phyloP scores from a whole-genome alignment of 2,888 invertebrate species.

The Itoplectis maculator region DNA sequence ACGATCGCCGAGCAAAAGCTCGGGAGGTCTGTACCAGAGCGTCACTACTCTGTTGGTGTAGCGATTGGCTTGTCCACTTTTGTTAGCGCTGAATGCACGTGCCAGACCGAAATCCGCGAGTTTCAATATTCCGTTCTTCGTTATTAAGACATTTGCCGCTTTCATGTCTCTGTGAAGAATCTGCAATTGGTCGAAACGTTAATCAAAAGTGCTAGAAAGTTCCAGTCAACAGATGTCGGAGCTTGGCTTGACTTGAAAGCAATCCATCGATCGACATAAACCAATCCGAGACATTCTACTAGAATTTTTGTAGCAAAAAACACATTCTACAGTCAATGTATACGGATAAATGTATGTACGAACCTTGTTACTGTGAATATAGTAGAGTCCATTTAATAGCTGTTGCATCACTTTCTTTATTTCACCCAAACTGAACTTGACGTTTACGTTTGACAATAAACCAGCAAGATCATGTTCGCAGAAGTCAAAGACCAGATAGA shows the following conservation, averaged over 20 bases:
- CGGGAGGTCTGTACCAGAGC: slow-evolving; percentile 95
- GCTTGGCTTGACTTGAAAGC: neutral
- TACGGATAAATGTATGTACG: slow-evolving; percentile 45
- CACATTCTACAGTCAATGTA: neutral
- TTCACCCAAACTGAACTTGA: slow-evolving; percentile 98
- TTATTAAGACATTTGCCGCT: slow-evolving; percentile 98
- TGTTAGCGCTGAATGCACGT: slow-evolving; percentile 95
- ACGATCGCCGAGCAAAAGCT: slow-evolving; percentile 91
- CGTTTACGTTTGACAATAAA: slow-evolving; percentile 96
- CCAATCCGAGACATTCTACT: no score
- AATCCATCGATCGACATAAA: no score
- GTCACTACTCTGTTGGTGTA: slow-evolving; percentile 99
- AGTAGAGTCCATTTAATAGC: slow-evolving; percentile 95
- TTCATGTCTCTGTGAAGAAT: slow-evolving; percentile 99
- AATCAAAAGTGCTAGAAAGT: neutral
- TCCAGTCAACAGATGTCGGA: neutral
- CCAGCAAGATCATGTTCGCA: slow-evolving; percentile 99
- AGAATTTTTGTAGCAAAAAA: no score
- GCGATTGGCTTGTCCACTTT: slow-evolving; percentile 93
- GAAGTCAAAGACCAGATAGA: slow-evolving; percentile 98
- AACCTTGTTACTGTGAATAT: slow-evolving; percentile 97
- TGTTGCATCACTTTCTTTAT: slow-evolving; percentile 98
- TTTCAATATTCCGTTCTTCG: slow-evolving; percentile 97
- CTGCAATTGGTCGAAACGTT: slow-evolving; percentile 77
- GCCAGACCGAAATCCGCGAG: slow-evolving; percentile 99